phyloP scores from a whole-genome alignment of 2,888 invertebrate species.

The Acanthosepion esculentum region DNA sequence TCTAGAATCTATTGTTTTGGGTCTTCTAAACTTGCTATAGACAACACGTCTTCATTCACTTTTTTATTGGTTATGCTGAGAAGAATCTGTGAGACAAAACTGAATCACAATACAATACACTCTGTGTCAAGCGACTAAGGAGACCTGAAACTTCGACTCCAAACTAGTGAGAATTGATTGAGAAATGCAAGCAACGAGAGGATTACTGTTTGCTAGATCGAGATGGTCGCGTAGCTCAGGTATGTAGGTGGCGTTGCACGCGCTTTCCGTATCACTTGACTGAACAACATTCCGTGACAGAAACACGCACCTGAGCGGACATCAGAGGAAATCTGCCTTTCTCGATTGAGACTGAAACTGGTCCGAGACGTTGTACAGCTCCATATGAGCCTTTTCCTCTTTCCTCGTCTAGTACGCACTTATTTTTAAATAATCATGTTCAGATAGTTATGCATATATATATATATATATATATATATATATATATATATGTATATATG shows the following conservation, averaged over 20 bases:
- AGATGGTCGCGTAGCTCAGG: not conserved
- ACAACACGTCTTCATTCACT: too few species aligned
- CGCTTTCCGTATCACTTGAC: not conserved
- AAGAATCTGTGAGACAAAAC: not conserved
- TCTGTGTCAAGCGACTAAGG: not conserved
- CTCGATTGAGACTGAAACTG: not conserved
- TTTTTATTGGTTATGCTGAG: too few species aligned
- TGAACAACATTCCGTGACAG: not conserved
- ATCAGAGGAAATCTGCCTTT: not conserved
- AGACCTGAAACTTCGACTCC: not conserved
- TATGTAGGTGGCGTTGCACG: slow-evolving; percentile 16
- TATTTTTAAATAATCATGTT: too few species aligned
- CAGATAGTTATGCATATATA: too few species aligned
- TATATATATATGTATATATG: too few species aligned
- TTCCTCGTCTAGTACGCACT: not conserved
- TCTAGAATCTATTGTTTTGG: too few species aligned
- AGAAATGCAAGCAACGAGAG: not conserved
- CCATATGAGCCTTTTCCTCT: not conserved
- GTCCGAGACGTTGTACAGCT: not conserved
- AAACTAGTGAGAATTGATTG: not conserved
- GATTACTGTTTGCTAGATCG: not conserved
- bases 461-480: too few species aligned
- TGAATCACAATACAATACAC: not conserved
- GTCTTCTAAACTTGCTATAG: too few species aligned
- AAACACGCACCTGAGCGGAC: not conserved